phyloP scores from a whole-genome alignment of 2,113 vertebrate species.

The Strigops habroptila region DNA sequence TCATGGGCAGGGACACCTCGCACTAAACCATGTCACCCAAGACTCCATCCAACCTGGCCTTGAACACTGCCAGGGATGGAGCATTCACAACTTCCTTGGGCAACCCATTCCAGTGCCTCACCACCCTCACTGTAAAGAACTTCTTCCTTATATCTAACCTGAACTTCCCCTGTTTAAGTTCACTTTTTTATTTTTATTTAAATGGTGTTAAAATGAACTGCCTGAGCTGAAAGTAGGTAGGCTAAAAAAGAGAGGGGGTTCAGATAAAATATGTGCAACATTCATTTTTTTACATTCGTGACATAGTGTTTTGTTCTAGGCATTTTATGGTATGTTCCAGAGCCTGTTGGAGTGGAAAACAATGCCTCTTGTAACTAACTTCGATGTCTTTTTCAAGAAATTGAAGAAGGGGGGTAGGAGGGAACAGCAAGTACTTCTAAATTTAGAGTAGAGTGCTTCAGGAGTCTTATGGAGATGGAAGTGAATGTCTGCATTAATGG shows the following conservation, averaged over 20 bases:
- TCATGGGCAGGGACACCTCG: too few species aligned
- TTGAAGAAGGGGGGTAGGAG: background rate
- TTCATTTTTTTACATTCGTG: background rate
- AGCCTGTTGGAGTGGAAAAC: constrained; percentile 32
- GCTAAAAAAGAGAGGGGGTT: background rate
- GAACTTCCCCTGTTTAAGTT: too few species aligned
- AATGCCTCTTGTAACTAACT: constrained; percentile 43
- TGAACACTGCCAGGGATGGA: too few species aligned
- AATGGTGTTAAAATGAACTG: background rate
- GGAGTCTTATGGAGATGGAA: constrained; percentile 1
- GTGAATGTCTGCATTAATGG: constrained; percentile 3
- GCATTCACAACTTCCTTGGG: too few species aligned
- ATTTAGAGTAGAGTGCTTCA: constrained; percentile 9
- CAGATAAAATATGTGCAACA: background rate
- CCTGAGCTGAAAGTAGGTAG: background rate
- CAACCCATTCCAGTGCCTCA: too few species aligned
- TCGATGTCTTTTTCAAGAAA: constrained; percentile 47
- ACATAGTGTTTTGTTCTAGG: constrained; percentile 20
- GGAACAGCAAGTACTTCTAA: background rate
- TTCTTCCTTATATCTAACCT: too few species aligned
- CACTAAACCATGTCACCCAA: too few species aligned
- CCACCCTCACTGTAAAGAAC: too few species aligned
- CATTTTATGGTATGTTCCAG: constrained; percentile 51
- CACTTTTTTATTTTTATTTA: background rate
- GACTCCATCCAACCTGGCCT: too few species aligned